A percentile compares a stretch with the other conserved stretches of the same genome.
These are phyloP conservation scores for Antrozous pallidus DNA, from an alignment of 2,797 vertebrate genomes.

Conservation along the genomic window DNA sequence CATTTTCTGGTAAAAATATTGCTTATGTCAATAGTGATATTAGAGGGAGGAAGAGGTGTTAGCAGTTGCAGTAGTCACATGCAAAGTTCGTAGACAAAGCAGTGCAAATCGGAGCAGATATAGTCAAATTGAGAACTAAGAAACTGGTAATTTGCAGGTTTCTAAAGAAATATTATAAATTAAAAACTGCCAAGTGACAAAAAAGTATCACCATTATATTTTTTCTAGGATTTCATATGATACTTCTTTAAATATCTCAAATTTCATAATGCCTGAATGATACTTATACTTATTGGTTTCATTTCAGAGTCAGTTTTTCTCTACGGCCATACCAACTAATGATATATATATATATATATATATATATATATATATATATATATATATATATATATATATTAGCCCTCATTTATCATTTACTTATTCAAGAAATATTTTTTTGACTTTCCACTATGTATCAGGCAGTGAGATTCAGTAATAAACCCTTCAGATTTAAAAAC, in stretches of 20 bases:
- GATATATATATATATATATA: too few relatives aligned
- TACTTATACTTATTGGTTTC: neutral
- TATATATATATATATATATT: too few relatives aligned
- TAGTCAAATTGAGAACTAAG: neutral
- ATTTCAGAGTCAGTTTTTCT: neutral
- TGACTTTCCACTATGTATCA: neutral
- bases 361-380: too few relatives aligned
- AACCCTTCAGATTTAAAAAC: neutral
- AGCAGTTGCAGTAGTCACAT: neutral
- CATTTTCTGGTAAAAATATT: neutral
- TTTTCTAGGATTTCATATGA: neutral
- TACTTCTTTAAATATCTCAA: neutral
- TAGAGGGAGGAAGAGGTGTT: too few relatives aligned
- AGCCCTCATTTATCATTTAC: neutral
- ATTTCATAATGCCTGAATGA: neutral
- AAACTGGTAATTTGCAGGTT: neutral
- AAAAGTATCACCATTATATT: neutral
- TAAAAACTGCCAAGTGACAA: neutral
- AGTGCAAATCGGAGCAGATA: neutral
- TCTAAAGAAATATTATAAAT: neutral
- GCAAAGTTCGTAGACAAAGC: neutral
- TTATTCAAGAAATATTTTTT: neutral
- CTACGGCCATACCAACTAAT: neutral
- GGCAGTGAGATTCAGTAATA: neutral
- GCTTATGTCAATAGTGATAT: neutral